Conservation (phyloP, 2,113 vertebrate genomes). For the Leiothrix lutea region DNA sequence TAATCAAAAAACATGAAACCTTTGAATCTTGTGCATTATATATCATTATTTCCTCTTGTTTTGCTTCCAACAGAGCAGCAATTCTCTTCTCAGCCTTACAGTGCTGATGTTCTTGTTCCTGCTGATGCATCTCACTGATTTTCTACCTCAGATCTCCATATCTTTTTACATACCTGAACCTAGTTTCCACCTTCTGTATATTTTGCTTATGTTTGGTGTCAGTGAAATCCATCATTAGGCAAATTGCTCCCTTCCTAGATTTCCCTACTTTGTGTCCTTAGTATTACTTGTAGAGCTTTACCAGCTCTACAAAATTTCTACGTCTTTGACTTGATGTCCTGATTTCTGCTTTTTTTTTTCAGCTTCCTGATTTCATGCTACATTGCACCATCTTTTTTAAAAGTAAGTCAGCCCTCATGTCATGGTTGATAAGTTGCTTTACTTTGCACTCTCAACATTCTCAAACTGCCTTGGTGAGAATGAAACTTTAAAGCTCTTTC, state of each 20-base stretch:
- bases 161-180: not conserved
- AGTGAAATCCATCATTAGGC: not conserved
- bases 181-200: not conserved
- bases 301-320: not conserved
- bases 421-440: not conserved
- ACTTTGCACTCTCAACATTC: not conserved
- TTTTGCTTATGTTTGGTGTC: not conserved
- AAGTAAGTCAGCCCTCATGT: not conserved
- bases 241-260: not conserved
- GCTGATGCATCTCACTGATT: not conserved
- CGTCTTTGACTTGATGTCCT: not conserved
- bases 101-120: not conserved
- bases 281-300: not conserved
- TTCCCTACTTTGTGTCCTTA: not conserved
- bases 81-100: not conserved
- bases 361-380: not conserved
- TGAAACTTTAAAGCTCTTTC: not conserved
- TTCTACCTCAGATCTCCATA: not conserved
- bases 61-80: not conserved
- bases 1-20: not conserved
- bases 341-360: not conserved
- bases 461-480: not conserved
- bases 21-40: not conserved
- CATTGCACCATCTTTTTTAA: not conserved
- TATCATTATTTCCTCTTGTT: not conserved